phyloP scores from a whole-genome alignment of 2,797 vertebrate genomes.

The Rhabdophis nuchalis region DNA sequence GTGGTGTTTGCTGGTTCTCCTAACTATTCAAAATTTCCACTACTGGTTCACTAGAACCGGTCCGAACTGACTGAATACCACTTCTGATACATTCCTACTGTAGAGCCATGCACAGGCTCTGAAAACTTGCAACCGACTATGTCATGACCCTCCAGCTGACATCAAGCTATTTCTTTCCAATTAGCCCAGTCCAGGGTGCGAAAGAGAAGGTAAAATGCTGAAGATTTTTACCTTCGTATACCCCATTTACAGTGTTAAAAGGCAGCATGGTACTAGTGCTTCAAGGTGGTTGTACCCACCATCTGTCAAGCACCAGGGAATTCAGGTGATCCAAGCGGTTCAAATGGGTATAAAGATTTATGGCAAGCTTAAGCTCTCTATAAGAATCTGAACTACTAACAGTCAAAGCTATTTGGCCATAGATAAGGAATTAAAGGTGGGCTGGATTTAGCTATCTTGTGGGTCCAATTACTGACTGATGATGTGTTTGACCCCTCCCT shows the following conservation, averaged over 20 bases:
- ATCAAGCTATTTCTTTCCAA: background rate
- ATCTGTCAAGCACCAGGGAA: background rate
- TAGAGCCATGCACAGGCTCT: background rate
- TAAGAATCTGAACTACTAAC: background rate
- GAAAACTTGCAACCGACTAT: background rate
- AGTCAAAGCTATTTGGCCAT: background rate
- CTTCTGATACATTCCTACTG: background rate
- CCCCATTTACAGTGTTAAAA: background rate
- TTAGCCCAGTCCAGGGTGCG: background rate
- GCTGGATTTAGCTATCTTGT: background rate
- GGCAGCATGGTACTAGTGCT: background rate
- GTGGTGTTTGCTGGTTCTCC: too few species aligned
- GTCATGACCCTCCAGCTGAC: background rate
- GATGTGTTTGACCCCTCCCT: background rate
- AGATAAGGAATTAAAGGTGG: background rate
- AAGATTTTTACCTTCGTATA: background rate
- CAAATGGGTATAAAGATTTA: background rate
- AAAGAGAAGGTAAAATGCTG: background rate
- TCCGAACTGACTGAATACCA: too few species aligned
- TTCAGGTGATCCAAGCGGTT: background rate
- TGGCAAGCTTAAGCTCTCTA: background rate
- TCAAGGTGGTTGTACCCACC: background rate
- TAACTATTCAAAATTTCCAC: too few species aligned
- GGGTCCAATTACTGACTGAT: background rate
- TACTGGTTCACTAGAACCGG: too few species aligned